Evolutionary conservation across 2,888 invertebrate species (phyloP).

Genomic region (Metacarcinus magister): DNA sequence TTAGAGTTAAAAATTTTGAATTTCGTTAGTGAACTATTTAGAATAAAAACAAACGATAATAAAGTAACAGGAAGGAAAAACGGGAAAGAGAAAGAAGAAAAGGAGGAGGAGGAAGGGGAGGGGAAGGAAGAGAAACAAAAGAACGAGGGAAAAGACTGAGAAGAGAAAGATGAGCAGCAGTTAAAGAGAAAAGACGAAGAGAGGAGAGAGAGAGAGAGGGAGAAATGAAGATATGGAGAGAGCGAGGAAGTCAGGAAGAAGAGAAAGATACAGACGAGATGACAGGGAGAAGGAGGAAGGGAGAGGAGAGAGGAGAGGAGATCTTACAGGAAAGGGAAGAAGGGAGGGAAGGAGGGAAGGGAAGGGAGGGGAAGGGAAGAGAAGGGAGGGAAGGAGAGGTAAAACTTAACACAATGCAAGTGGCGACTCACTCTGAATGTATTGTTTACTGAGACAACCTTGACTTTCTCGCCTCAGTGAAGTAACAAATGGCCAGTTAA

Average conservation of each 20-base stretch:
- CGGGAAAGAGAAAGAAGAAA: no score
- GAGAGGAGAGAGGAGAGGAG: no score
- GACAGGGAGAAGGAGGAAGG: no score
- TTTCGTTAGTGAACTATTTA: no score
- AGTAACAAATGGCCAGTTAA: constrained; percentile 4
- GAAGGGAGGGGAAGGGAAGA: not conserved
- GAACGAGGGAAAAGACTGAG: not conserved
- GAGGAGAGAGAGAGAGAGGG: not conserved
- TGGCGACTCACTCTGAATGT: not conserved
- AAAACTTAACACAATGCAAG: not conserved
- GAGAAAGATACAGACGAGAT: no score
- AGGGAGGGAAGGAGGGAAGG: not conserved
- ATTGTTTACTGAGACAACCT: not conserved
- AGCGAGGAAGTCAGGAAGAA: no score
- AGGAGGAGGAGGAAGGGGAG: no score
- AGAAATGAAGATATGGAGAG: not conserved
- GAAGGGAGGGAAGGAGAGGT: not conserved
- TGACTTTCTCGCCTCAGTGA: not conserved
- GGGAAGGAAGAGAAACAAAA: not conserved
- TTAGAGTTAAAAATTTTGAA: no score
- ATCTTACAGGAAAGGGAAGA: no score
- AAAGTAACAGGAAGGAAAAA: no score
- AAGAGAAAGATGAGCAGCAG: not conserved
- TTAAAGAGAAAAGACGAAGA: no score
- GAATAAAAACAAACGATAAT: no score